Percentiles rank a stretch among this genome's conserved stretches.
Evolutionary conservation across 2,113 vertebrate genomes (phyloP).

Genomic region (Leiothrix lutea): DNA sequence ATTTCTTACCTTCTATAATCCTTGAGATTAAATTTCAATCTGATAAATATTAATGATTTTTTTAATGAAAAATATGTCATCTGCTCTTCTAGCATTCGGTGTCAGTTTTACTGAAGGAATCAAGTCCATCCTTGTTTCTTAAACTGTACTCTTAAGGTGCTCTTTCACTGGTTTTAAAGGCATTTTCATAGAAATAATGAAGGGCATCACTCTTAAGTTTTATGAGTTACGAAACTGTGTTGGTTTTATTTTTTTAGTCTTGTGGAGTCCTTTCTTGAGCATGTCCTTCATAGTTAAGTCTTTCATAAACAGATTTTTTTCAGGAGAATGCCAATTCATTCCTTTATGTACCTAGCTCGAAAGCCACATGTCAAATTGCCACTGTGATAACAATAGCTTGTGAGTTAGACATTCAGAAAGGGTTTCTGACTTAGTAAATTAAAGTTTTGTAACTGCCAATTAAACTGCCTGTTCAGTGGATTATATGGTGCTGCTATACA

Average conservation of each 20-base stretch:
- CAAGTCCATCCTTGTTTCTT: background rate
- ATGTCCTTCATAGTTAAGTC: background rate
- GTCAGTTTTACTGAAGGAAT: background rate
- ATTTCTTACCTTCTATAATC: background rate
- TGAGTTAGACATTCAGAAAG: background rate
- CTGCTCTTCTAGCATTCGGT: background rate
- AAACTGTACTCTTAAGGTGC: background rate
- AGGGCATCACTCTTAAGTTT: background rate
- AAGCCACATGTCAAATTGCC: background rate
- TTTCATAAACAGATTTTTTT: background rate
- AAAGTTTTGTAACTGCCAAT: conserved; percentile 11
- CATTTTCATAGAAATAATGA: background rate
- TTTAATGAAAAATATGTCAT: background rate
- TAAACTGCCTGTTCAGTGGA: background rate
- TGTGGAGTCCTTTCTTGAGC: background rate
- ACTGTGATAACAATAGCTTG: background rate
- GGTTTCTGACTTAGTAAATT: conserved; percentile 13
- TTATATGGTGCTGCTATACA: background rate
- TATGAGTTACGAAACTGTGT: background rate
- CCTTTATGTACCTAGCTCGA: background rate
- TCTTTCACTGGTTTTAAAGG: background rate
- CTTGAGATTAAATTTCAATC: background rate
- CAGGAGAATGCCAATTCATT: background rate
- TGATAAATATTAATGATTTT: background rate
- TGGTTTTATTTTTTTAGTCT: background rate